Base-by-base conservation (phyloP, 1,140 invertebrate genomes). In the Heliconius hewitsoni region DNA sequence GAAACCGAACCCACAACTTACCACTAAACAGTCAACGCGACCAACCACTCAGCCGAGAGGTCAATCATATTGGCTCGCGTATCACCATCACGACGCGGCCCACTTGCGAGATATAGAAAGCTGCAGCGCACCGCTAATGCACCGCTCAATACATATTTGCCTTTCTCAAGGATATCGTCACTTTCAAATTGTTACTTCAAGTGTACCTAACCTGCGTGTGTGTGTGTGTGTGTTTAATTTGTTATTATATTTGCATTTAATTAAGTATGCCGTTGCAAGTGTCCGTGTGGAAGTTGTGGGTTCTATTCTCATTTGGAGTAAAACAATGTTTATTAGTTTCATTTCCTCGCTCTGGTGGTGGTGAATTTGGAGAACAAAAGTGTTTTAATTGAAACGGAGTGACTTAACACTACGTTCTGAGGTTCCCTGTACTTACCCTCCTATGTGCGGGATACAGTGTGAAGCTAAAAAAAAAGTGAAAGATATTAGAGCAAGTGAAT, bases 111-210 rank as follows among this genome's bases (percentile, higher is more conserved):
- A 83, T 83, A 75, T 85, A 83, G 83, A 83, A 85, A 80, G 79
- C 74, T 55, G 57, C 42, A 71, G 78, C 82, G 83, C 39, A 52
- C 74, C 82, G 81, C 80, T 79, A 79, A 79, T 85, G 84, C 86
- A 85, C 82, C 85, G 81, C 83, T 83, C 82, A 83, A 86, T 87
- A 52, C 50, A 52, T 52, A 87, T 85, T 85, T 84, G 78, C 88
- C 87, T 91, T 90, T 91, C 90, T 86, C 89, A 82, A 89, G 84
- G 87, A 91, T 85, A 86, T 83, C 79, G 76, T 78, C 78, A 86
- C 83, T 90, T 88, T 89, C 87, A 70, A 74, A 80, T 71, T 77
- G 81, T 78, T 73, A 80, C 76, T 76, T 76, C 70, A 71, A 30
- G 71, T 55, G 42, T 6, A 34, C 34, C 34, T 34, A 34, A 34